phyloP scores from a whole-genome alignment of 2,888 invertebrate species.

The Drosophila helvetica region DNA sequence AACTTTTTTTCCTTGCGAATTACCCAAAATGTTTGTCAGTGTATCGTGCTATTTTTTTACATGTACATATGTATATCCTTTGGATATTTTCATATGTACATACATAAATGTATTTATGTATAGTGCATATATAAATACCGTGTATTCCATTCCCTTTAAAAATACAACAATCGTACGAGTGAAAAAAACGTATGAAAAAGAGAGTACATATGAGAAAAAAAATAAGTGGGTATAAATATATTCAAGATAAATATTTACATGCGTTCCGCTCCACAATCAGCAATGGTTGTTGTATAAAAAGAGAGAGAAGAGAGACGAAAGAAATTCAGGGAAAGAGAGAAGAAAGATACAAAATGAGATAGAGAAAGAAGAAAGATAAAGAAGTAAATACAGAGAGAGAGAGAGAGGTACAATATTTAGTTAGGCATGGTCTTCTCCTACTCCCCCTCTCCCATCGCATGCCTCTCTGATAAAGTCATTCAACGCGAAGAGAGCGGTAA shows the following conservation, averaged over 20 bases:
- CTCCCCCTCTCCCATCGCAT: constrained; percentile 16
- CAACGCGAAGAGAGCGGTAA: constrained; percentile 1
- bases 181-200: neutral
- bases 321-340: neutral
- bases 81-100: too few species aligned
- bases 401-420: neutral
- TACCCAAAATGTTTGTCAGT: neutral
- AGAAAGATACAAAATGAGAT: neutral
- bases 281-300: constrained; percentile 1
- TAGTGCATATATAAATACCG: constrained; percentile 23
- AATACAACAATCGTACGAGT: neutral
- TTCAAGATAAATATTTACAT: constrained; percentile 40
- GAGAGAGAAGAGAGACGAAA: neutral
- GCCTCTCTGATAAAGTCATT: constrained; percentile 44
- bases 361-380: neutral
- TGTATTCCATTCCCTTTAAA: neutral
- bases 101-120: neutral
- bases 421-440: neutral
- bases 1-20: too few species aligned
- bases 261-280: constrained; percentile 30
- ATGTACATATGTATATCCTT: too few species aligned
- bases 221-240: constrained; percentile 31
- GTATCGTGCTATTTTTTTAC: constrained; percentile 7
- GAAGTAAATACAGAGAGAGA: neutral
- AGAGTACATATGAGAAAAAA: neutral